Conservation (phyloP, 2,113 vertebrate genomes). For the Antechinus stuartii region DNA sequence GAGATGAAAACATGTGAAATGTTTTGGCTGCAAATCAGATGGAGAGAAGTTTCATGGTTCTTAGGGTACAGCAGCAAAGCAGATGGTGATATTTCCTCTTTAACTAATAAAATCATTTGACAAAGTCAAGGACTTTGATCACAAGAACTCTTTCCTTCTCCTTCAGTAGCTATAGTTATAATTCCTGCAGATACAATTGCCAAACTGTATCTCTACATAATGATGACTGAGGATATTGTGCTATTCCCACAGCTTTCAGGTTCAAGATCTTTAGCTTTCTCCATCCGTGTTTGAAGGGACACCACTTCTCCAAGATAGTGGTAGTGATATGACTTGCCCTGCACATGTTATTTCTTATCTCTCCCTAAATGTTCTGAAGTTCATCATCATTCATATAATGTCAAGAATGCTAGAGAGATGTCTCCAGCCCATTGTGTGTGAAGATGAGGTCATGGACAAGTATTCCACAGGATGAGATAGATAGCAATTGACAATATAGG, state of each 20-base stretch:
- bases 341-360: not conserved
- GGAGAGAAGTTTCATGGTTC: not conserved
- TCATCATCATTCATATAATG: not conserved
- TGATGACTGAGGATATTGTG: not conserved
- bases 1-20: not conserved
- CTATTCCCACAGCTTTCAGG: not conserved
- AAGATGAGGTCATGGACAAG: not conserved
- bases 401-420: not conserved
- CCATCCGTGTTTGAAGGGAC: not conserved
- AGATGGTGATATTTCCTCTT: not conserved
- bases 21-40: not conserved
- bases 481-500: not conserved
- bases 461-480: not conserved
- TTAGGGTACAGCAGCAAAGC: not conserved
- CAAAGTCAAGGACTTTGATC: not conserved
- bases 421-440: not conserved
- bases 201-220: not conserved
- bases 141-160: not conserved
- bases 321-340: not conserved
- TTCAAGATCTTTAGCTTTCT: not conserved
- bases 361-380: not conserved
- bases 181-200: not conserved
- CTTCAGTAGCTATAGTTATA: not conserved
- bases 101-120: not conserved
- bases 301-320: not conserved